These are phyloP conservation scores for Sebastes baramenuke DNA, from an alignment of 2,797 vertebrate genomes.

Conservation along the genomic window DNA sequence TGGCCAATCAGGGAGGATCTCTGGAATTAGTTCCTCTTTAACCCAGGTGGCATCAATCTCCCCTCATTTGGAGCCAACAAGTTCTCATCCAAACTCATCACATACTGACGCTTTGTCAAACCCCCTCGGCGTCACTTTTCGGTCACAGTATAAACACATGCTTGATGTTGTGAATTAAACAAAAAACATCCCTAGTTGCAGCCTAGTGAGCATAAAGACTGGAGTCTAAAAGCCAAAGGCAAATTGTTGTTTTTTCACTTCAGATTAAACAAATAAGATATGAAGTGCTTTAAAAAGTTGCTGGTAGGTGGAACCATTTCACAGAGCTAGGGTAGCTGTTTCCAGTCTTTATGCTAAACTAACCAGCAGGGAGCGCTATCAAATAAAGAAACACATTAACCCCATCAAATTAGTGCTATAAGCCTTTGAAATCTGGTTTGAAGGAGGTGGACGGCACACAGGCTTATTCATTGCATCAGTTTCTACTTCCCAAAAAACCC, in stretches of 20 bases:
- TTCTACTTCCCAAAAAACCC: background rate
- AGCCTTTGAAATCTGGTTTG: background rate
- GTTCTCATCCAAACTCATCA: no score
- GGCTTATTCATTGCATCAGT: background rate
- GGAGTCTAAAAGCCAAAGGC: no score
- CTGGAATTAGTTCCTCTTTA: no score
- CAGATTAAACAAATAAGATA: no score
- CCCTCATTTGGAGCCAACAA: fast-evolving
- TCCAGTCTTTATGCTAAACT: background rate
- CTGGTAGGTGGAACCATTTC: background rate
- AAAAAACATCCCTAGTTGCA: no score
- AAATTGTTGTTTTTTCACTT: no score
- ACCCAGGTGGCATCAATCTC: background rate
- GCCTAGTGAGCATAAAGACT: no score
- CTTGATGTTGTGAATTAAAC: no score
- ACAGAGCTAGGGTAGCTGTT: background rate
- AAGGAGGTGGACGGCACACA: background rate
- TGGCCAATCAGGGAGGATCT: background rate
- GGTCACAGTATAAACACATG: no score
- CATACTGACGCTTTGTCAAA: no score
- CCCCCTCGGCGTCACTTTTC: no score
- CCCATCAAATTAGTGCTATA: background rate
- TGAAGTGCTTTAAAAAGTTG: background rate
- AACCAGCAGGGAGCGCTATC: background rate
- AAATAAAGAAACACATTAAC: background rate